Evolutionary conservation across 64 coral and sea anemone genomes (phyloP), one percentile per base, ranked within the genome.

Genomic region (Stylophora pistillata): DNA sequence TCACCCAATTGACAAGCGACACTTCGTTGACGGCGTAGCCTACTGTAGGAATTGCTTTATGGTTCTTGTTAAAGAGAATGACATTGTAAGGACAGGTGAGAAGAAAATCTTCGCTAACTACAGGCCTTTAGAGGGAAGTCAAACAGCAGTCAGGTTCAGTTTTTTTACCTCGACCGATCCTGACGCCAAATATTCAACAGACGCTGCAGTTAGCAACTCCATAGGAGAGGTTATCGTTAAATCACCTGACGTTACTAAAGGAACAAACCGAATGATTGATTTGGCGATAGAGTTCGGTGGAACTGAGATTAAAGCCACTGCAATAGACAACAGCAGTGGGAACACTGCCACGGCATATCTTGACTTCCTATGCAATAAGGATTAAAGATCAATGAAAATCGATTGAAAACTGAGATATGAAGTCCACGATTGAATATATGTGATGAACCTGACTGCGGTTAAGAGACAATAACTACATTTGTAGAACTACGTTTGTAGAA

Each of bases 161-260:
- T 76, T 87, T 54, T 87, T 54, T 26, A 75, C 71, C 16, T 75
- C 71, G 1, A 41, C 25, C 25, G 7, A 56, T n/a, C 72, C 72
- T n/a, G 41, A 87, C 13, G 71, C 86, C 15, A 74, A 63, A 16
- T 87, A 60, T 25, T 76, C 66, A 31, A 87, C 71, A 9, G 86
- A 87, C 41, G 54, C 20, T 25, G 53, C 55, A 20, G 86, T 87
- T 21, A 55, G 86, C 3, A 54, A 54, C 17, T 87, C 86, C 20
- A 87, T 87, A 26, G 71, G 55, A 1, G 21, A 76, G 11, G 86
- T 75, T 21, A 31, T 28, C 3, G 86, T 87, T 1, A 23, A 55
- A 2, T 87, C 86, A 15, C 86, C 86, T 32, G 86, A 87, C 69
- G 60, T 74, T 9, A 62, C 15, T 13, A 87, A 58, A 34, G 85